Evolutionary conservation across 2,888 invertebrate genomes (phyloP).

Genomic region (Bimastos eiseni): DNA sequence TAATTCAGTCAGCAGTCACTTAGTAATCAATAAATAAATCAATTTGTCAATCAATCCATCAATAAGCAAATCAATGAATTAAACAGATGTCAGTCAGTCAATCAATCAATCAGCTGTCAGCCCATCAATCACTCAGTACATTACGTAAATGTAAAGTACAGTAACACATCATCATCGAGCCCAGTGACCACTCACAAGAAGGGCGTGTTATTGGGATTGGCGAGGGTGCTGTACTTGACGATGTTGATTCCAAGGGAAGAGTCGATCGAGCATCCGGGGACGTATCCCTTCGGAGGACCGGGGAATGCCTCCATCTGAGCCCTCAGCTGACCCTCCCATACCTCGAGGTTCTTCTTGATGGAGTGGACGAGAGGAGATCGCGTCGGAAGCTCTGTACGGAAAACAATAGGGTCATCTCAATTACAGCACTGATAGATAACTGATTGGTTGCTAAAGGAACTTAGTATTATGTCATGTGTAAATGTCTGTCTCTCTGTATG

Average conservation of each 20-base stretch:
- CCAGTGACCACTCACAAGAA: conserved; percentile 71
- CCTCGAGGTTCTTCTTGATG: conserved; percentile 79
- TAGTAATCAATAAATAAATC: too few species aligned
- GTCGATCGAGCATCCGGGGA: conserved; percentile 82
- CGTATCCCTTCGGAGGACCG: conserved; percentile 81
- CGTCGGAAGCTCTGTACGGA: conserved; percentile 79
- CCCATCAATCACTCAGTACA: background rate
- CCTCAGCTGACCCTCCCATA: conserved; percentile 83
- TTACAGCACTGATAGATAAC: background rate
- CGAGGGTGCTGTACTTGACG: conserved; percentile 85
- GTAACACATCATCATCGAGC: background rate
- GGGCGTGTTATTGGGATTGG: conserved; percentile 92
- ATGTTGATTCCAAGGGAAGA: conserved; percentile 72
- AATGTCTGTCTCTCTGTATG: background rate
- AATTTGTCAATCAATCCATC: too few species aligned
- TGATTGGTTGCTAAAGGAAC: background rate
- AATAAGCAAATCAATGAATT: too few species aligned
- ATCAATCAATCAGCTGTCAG: background rate
- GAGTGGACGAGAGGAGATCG: conserved; percentile 91
- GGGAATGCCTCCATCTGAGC: conserved; percentile 73
- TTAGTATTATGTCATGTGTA: background rate
- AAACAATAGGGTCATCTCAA: background rate
- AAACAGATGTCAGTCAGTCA: background rate
- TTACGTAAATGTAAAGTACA: background rate
- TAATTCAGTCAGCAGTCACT: too few species aligned